Evolutionary conservation across 2,113 vertebrate species (phyloP).

Genomic region (Cygnus buccinator): DNA sequence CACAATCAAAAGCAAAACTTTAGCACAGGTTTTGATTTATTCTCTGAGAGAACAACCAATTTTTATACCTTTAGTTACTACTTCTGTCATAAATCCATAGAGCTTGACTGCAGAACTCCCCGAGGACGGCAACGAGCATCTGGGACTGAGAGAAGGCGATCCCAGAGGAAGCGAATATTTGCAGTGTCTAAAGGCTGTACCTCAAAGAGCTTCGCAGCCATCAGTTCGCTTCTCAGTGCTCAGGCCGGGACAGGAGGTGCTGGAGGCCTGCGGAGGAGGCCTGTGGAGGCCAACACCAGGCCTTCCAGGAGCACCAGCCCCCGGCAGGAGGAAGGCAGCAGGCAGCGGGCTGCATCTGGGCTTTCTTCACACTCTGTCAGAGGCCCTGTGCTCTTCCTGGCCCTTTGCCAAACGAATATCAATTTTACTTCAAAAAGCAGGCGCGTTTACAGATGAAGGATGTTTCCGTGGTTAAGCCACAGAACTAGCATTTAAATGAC

Average conservation of each 20-base stretch:
- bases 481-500: background rate
- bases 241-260: accelerated
- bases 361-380: accelerated
- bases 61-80: background rate
- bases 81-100: background rate
- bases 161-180: background rate
- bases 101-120: background rate
- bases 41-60: background rate
- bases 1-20: background rate
- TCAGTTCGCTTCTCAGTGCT: background rate
- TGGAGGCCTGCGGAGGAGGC: accelerated
- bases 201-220: background rate
- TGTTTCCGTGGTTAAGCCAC: background rate
- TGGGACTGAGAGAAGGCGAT: background rate
- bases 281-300: background rate
- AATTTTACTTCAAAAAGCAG: background rate
- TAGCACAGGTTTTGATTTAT: background rate
- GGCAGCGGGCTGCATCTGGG: background rate
- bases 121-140: background rate
- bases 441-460: background rate
- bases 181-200: accelerated
- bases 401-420: background rate
- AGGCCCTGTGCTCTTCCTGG: background rate
- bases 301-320: accelerated
- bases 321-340: accelerated